Base-by-base conservation (phyloP, 1,140 invertebrate species). In the Platyscapa corneri region DNA sequence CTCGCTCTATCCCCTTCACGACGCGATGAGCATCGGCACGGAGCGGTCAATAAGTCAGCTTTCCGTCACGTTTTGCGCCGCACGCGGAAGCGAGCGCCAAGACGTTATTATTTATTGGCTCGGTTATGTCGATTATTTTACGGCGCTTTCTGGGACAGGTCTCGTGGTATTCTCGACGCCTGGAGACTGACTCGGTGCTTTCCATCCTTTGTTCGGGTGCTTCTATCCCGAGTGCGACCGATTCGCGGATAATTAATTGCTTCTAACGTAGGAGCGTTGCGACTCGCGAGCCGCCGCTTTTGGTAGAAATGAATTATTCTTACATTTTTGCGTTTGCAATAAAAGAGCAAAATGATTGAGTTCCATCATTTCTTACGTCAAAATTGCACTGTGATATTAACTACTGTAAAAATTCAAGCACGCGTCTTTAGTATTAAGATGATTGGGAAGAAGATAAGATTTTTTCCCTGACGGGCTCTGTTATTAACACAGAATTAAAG, bases 21-120 rank as follows among this genome's bases (percentile, higher is more conserved):
- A 67, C 30, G 34, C 42, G 49, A 77, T 77, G 49, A 56, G 32
- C n/a, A 80, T 39, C 56, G 16, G 30, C 23, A 60, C n/a, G 18
- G 39, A 60, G 12, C 34, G 64, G 49, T 32, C 64, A 84, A 80
- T 84, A 84, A 75, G 78, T 85, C 70, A 65, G 53, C n/a, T 34
- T 42, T 72, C 67, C 70, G 78, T 81, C 67, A 81, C 84, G 64
- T 60, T 78, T 76, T 42, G 67, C 82, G 53, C 81, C 34, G 72
- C 56, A 77, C 74, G 74, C 82, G 74, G 72, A 83, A 83, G 74
- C 72, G 60, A 42, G 27, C 37, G 74, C 16, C 30, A 42, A 20
- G 81, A 30, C 30, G 7, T 70, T 74, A 74, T 84, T 84, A 84
- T 84, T 85, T 85, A 80, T 85, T 53, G 83, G 56, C 37, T 64